These are phyloP conservation scores for Astreopora myriophthalma DNA, from an alignment of 64 coral and sea anemone genomes.

Conservation along the genomic window DNA sequence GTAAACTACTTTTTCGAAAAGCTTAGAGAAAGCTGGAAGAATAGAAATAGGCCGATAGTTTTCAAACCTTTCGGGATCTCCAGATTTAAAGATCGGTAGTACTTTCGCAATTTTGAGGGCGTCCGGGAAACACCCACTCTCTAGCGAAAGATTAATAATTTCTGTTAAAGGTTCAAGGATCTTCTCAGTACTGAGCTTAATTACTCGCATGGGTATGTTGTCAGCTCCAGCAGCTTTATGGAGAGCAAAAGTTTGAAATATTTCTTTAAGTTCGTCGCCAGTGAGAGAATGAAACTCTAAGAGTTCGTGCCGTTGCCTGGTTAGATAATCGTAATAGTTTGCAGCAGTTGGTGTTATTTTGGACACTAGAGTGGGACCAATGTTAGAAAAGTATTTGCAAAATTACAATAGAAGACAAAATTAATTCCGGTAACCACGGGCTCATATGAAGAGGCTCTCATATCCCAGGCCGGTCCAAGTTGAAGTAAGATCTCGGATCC, in stretches of 20 bases:
- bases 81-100: background rate
- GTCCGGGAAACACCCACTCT: background rate
- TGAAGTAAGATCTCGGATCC: too few species aligned
- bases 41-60: too few species aligned
- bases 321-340: background rate
- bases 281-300: background rate
- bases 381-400: too few species aligned
- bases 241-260: background rate
- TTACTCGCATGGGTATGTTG: constrained; percentile 20
- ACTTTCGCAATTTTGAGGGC: background rate
- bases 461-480: too few species aligned
- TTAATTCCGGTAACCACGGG: too few species aligned
- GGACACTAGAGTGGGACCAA: too few species aligned
- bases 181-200: background rate
- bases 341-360: too few species aligned
- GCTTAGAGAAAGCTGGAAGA: background rate
- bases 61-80: too few species aligned
- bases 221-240: constrained; percentile 25
- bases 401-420: too few species aligned
- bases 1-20: background rate
- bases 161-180: background rate
- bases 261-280: background rate
- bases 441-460: too few species aligned
- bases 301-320: background rate
- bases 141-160: background rate